Evolutionary conservation across 2,113 vertebrate species (phyloP).

Genomic region (Nibea coibor): DNA sequence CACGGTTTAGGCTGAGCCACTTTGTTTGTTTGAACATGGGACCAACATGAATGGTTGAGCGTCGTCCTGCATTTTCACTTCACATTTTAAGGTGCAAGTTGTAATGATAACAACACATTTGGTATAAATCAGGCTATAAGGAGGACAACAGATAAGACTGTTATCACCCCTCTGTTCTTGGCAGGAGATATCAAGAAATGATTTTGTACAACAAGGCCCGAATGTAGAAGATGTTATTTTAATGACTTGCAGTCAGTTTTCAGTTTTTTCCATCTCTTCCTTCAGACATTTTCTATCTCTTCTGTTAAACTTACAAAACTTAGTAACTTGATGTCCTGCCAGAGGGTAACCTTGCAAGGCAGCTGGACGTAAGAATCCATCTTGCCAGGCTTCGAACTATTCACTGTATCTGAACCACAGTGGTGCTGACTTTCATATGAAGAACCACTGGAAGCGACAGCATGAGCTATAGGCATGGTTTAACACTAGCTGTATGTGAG

Average conservation of each 20-base stretch:
- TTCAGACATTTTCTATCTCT: not conserved
- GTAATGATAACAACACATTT: not conserved
- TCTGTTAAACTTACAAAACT: not conserved
- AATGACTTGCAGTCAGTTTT: not conserved
- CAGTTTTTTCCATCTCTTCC: not conserved
- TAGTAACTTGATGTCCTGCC: not conserved
- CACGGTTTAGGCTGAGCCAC: not conserved
- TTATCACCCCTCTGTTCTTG: not conserved
- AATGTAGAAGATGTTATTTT: constrained; percentile 2
- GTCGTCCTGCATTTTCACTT: not conserved
- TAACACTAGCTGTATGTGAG: too few relatives aligned
- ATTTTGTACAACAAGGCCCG: not conserved
- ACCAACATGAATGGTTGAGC: not conserved
- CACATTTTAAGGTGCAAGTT: not conserved
- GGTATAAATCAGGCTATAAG: not conserved
- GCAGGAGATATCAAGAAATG: not conserved
- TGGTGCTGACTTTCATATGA: too few relatives aligned
- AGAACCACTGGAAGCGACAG: too few relatives aligned
- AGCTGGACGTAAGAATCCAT: too few relatives aligned
- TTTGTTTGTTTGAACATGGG: constrained; percentile 8
- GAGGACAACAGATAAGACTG: not conserved
- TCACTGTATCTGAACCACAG: too few relatives aligned
- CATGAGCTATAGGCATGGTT: too few relatives aligned
- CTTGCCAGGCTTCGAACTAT: too few relatives aligned
- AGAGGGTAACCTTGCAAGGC: not conserved